phyloP scores from a whole-genome alignment of 2,113 vertebrate species.

The Puma concolor region DNA sequence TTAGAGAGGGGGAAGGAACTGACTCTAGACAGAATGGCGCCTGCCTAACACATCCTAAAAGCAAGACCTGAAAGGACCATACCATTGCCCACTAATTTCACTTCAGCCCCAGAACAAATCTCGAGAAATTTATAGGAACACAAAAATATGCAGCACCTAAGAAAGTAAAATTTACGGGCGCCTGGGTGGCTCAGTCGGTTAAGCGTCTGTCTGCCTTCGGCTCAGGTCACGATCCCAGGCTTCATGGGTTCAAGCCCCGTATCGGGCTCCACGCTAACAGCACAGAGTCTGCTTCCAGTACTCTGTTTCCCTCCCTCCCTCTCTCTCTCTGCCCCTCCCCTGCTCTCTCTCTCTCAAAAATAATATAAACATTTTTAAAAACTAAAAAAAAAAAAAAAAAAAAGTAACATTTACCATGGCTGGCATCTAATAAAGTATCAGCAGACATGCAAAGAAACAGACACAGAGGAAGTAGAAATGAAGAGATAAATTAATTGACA shows the following conservation, averaged over 20 bases:
- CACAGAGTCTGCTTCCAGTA: neutral
- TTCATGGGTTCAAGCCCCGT: neutral
- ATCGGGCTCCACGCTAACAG: neutral
- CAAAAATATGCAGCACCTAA: neutral
- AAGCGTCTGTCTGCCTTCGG: neutral
- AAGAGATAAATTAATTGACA: neutral
- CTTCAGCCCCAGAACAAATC: neutral
- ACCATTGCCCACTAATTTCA: neutral
- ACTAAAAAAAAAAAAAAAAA: neutral
- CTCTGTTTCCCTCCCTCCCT: neutral
- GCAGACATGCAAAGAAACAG: neutral
- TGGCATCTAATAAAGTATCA: neutral
- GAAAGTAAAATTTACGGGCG: neutral
- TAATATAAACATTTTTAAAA: no score
- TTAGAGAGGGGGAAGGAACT: neutral
- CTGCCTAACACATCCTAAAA: neutral
- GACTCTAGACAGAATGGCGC: neutral
- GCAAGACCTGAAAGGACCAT: neutral
- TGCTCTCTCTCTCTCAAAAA: neutral
- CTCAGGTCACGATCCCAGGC: neutral
- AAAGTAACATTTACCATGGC: neutral
- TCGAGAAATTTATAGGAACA: neutral
- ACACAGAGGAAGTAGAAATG: neutral
- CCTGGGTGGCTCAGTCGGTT: neutral
- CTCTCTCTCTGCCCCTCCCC: no score